Conservation (phyloP, 2,113 vertebrate genomes). For the Tachysurus vachellii region DNA sequence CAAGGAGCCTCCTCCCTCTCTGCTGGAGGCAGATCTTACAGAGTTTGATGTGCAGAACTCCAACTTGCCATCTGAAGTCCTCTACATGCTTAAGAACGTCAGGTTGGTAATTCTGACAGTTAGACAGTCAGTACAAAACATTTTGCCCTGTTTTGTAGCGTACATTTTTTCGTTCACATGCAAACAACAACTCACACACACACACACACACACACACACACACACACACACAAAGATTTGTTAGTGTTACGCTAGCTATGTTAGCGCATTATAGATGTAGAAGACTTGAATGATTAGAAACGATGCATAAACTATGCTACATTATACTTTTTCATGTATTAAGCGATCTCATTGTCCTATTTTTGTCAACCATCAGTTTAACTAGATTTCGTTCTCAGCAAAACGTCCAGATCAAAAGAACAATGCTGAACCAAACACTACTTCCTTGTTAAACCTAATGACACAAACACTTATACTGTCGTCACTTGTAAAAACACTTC, state of each 20-base stretch:
- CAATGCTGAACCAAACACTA: neutral
- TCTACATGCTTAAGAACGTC: constrained; percentile 98
- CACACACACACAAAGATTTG: neutral
- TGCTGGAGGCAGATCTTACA: constrained; percentile 92
- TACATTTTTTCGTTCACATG: too few species aligned
- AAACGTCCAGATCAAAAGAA: neutral
- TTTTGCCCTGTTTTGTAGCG: neutral
- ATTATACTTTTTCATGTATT: neutral
- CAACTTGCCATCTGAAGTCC: constrained; percentile 89
- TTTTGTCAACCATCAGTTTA: neutral
- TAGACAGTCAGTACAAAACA: too few species aligned
- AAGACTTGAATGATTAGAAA: neutral
- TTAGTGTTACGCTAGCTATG: neutral
- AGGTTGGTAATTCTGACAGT: constrained; percentile 69
- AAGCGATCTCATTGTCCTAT: neutral
- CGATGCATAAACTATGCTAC: neutral
- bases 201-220: too few species aligned
- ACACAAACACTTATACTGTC: neutral
- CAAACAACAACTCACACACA: too few species aligned
- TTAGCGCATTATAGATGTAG: neutral
- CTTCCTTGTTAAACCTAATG: neutral
- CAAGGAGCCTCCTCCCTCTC: constrained; percentile 90
- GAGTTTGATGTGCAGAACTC: constrained; percentile 95
- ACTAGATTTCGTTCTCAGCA: neutral
- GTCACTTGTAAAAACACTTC: neutral